Percentiles rank a stretch among this genome's conserved stretches.
These are phyloP conservation scores for Eulemur albifrons DNA, from an alignment of 2,797 vertebrate genomes.

Conservation along the genomic window DNA sequence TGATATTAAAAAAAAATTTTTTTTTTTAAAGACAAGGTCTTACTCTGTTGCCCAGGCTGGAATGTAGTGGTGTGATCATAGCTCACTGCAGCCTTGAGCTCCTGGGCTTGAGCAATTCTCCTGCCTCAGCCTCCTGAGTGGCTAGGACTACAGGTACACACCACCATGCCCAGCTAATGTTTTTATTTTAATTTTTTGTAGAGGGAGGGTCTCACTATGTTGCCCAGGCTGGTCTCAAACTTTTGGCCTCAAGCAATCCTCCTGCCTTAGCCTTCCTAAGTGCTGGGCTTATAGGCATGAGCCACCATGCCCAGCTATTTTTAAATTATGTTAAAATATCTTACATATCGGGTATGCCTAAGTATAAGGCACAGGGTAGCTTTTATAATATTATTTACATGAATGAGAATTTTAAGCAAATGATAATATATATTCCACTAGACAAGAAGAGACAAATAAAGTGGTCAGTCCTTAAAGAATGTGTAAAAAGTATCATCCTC, in stretches of 20 bases:
- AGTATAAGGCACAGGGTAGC: background rate
- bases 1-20: background rate
- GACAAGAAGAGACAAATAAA: background rate
- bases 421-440: background rate
- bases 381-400: background rate
- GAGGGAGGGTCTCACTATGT: background rate
- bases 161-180: background rate
- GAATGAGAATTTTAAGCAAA: background rate
- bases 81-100: background rate
- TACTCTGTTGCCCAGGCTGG: background rate
- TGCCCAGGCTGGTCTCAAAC: background rate
- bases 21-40: background rate
- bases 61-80: background rate
- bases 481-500: background rate
- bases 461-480: background rate
- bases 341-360: background rate
- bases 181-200: background rate
- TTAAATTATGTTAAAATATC: background rate
- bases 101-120: background rate
- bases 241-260: background rate
- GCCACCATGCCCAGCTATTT: background rate
- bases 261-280: background rate
- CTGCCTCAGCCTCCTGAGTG: background rate
- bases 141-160: background rate
- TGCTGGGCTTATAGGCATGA: background rate